Conservation (phyloP, 2,888 invertebrate species). For the Cyclophora albipunctata region DNA sequence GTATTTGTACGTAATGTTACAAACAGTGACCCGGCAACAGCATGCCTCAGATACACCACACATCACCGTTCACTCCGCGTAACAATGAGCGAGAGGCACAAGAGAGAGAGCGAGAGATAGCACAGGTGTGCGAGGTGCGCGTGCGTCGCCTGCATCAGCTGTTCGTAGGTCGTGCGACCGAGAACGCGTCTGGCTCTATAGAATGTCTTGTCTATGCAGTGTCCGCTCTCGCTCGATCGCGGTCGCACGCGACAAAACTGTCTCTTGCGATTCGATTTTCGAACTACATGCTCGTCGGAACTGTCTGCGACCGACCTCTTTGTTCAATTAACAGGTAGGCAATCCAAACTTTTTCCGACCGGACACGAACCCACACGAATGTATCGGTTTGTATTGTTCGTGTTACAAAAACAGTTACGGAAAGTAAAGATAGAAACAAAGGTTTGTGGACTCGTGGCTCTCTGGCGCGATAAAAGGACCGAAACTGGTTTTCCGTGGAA, state of each 20-base stretch:
- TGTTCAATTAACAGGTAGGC: slow-evolving; percentile 72
- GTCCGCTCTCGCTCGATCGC: slow-evolving; percentile 53
- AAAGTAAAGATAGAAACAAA: slow-evolving; percentile 40
- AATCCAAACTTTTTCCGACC: slow-evolving; percentile 31
- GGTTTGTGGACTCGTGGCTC: slow-evolving; percentile 23
- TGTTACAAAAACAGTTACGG: slow-evolving; percentile 20
- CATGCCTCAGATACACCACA: slow-evolving; percentile 4
- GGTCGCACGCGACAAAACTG: slow-evolving; percentile 48
- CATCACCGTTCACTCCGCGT: slow-evolving; percentile 14
- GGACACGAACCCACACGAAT: slow-evolving; percentile 5
- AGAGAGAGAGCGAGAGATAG: slow-evolving; percentile 9
- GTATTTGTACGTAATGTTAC: too few relatives aligned
- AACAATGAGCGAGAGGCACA: slow-evolving; percentile 8
- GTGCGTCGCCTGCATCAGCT: slow-evolving; percentile 42
- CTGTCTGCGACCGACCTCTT: slow-evolving; percentile 58
- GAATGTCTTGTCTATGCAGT: slow-evolving; percentile 28
- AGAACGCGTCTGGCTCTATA: slow-evolving; percentile 31
- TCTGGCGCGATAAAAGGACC: slow-evolving; percentile 45
- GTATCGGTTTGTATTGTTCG: slow-evolving; percentile 4
- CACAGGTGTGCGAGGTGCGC: slow-evolving; percentile 57
- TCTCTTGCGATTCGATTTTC: slow-evolving; percentile 35
- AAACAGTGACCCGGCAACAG: slow-evolving; percentile 11
- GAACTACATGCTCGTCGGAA: slow-evolving; percentile 21
- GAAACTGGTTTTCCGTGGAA: slow-evolving; percentile 62
- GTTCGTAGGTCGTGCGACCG: slow-evolving; percentile 50